Evolutionary conservation across 1,140 invertebrate species (phyloP), one percentile per base, ranked within the genome.

Genomic region (Cyclina sinensis): DNA sequence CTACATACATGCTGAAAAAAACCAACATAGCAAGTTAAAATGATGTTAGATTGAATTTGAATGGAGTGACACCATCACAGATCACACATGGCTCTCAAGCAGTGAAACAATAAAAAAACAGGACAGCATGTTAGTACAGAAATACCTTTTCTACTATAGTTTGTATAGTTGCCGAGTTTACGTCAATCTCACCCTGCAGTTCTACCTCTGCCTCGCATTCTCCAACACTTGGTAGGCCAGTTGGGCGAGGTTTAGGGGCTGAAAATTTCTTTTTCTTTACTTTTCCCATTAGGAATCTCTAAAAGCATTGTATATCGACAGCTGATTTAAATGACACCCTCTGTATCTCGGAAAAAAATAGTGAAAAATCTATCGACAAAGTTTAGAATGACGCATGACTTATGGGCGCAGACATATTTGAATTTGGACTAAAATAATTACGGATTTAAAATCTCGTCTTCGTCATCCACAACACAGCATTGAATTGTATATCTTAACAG

Each of bases 251-350:
- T 73, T 89, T 92, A 12, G 81, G 70, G 37, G 76, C 88, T 21
- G 73, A 79, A 87, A 89, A 91, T 65, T 90, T 90, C 83, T 91
- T 92, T 76, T 86, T 86, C 59, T 87, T 91, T 27, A 24, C 70
- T 84, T 92, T 92, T 0, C 91, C 91, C 91, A 91, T 91, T 80
- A n/a, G 48, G 12, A 11, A 51, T 73, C 5, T 16, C 21, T 82
- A 43, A 65, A 5, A 32, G 14, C 79, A 82, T 82, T 1, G 21
- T 57, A 82, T 0, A 30, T 14, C 43, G 37, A 62, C 0, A 16
- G 2, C 54, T 4, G 24, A 7, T n/a, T 11, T 24, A 9, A 7
- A 21, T 24, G 57, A 62, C 57, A 62, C n/a, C 24, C n/a, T 4
- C 1, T 27, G 9, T 27, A 1, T 62, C 24, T 1, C 18, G 4